Conservation (phyloP, 1,140 invertebrate species). For the Penaeus chinensis region DNA sequence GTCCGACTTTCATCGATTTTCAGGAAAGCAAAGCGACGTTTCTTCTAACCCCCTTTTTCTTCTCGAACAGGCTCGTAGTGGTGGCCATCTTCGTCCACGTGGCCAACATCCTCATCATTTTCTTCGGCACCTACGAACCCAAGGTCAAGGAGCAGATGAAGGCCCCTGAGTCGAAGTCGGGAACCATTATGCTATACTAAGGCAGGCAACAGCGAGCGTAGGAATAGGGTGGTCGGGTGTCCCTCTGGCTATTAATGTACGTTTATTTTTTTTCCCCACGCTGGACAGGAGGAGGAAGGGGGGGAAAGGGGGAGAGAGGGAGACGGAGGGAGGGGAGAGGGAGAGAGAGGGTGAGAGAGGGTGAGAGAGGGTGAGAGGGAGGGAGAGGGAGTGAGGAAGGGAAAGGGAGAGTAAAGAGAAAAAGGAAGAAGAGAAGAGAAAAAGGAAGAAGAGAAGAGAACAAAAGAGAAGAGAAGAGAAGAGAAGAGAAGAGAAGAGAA, state of each 20-base stretch:
- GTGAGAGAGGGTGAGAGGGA: no score
- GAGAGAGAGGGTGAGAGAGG: no score
- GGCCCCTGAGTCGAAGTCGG: slow-evolving; percentile 31
- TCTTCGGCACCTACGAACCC: slow-evolving; percentile 78
- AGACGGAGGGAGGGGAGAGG: no score
- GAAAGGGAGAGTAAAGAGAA: neutral
- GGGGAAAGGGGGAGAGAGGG: no score
- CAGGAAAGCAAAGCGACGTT: no score
- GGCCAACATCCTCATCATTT: slow-evolving; percentile 80
- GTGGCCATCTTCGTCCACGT: slow-evolving; percentile 78
- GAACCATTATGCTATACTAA: slow-evolving; percentile 44
- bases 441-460: neutral
- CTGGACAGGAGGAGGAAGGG: no score
- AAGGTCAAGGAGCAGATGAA: slow-evolving; percentile 36
- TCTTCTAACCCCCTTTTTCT: slow-evolving; percentile 47
- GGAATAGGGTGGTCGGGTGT: no score
- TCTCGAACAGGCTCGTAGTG: slow-evolving; percentile 77
- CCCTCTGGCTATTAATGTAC: no score
- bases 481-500: neutral
- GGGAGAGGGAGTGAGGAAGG: neutral
- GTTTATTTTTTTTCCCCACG: no score
- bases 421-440: neutral
- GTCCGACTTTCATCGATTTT: no score
- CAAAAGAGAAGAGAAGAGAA: neutral
- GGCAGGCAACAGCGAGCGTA: no score